Percentiles rank a stretch among this genome's conserved stretches.
Conservation (phyloP, 23 tunicate genomes). For the Botrylloides violaceus region DNA sequence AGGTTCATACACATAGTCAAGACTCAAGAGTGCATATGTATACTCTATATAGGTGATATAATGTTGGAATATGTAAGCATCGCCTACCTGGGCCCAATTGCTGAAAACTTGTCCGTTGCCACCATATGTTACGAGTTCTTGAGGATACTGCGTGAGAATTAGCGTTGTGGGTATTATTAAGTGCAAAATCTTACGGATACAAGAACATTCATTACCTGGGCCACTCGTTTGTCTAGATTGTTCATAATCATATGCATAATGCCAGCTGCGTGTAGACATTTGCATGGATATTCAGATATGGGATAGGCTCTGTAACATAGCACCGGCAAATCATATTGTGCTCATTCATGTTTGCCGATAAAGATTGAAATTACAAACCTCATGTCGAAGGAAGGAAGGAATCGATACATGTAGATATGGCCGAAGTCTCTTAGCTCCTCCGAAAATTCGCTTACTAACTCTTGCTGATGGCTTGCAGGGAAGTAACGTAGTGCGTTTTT, state of each 20-base stretch:
- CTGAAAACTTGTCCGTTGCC: conserved; percentile 98
- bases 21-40: no score
- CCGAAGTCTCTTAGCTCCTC: conserved; percentile 73
- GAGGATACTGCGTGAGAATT: conserved; percentile 46
- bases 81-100: conserved; percentile 91
- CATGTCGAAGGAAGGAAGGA: conserved; percentile 67
- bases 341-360: no score
- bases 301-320: conserved; percentile 59
- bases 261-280: conserved; percentile 74
- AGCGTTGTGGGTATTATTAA: neutral
- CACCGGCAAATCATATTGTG: no score
- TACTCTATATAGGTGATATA: neutral
- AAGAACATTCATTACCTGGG: conserved; percentile 67
- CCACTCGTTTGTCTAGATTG: conserved; percentile 71
- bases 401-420: conserved; percentile 98
- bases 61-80: neutral
- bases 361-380: no score
- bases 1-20: neutral
- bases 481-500: conserved; percentile 95
- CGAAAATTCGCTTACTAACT: conserved; percentile 57
- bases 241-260: conserved; percentile 90
- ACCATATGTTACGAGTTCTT: conserved; percentile 86
- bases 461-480: conserved; percentile 39
- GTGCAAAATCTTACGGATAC: neutral
- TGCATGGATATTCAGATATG: conserved; percentile 58